Base-by-base conservation (phyloP, 2,797 vertebrate species). In the Erethizon dorsatum region DNA sequence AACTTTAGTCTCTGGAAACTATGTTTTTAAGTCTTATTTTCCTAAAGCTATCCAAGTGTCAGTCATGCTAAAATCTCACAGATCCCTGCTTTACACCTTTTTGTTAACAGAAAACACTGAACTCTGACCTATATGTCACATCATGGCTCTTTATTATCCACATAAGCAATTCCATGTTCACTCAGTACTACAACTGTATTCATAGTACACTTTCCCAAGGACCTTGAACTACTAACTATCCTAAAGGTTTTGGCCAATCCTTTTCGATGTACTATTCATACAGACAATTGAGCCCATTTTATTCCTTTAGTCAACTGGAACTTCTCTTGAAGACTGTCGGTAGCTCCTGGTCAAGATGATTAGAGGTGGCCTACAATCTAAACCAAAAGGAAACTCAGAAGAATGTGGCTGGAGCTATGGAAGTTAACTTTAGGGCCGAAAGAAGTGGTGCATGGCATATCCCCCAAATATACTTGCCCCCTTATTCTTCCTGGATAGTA, bases 11-110 rank as follows among this genome's bases (percentile, higher is more conserved):
- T 75, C 31, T 85, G 31, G 6, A 78, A 95, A 61, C 50, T 61
- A 65, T 52, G 10, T 33, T 26, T 47, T 89, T 89, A 92, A 78
- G 59, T 57, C 61, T 95, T 85, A 10, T 45, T 95, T 84, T 88
- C 37, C 24, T 84, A 61, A 84, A 93, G 31, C 45, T 88, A 12
- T 24, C 41, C 41, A 69, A 87, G 47, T 15, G 75, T 78, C 52
- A 41, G 18, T 28, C 9, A 28, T 59, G 2, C 20, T 47, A 71
- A 67, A 54, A 12, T 61, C 45, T 87, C 45, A 28, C 33, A 69
- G 18, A 69, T 59, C 12, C 50, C 52, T 69, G 33, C 37, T 83
- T 59, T 37, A 79, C 37, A 65, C 4, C 1, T 50, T 73, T 3
- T 65, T n/a, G 15, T 83, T 69, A 69, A 80, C 6, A 77, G 45